Conservation (phyloP, 2,797 vertebrate genomes). For the Perodicticus potto region DNA sequence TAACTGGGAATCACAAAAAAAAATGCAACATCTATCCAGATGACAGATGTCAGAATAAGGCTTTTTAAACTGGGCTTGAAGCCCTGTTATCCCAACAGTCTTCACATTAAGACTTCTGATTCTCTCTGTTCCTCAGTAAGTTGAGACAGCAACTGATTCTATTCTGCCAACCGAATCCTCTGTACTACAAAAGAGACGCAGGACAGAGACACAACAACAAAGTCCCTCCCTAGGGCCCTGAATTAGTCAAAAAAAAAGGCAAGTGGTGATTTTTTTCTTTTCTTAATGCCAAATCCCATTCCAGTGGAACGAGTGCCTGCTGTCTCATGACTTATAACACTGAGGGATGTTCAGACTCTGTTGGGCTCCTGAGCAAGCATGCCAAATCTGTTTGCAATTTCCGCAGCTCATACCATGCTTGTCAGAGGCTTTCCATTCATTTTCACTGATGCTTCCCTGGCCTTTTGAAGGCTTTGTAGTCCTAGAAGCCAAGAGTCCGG, state of each 20-base stretch:
- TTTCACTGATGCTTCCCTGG: neutral
- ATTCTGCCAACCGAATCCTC: neutral
- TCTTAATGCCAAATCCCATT: constrained; percentile 60
- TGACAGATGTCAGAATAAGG: neutral
- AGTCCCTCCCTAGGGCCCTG: constrained; percentile 58
- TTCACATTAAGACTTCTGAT: neutral
- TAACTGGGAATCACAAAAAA: neutral
- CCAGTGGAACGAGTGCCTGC: constrained; percentile 44
- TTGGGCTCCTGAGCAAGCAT: neutral
- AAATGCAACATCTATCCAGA: neutral
- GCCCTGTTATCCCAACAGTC: neutral
- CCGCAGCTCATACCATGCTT: constrained; percentile 49
- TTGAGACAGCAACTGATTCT: neutral
- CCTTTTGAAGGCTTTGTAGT: constrained; percentile 24
- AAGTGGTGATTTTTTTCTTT: constrained; percentile 41
- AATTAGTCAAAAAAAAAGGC: constrained; percentile 50
- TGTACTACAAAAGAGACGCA: neutral
- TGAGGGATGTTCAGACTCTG: neutral
- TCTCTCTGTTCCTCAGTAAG: neutral
- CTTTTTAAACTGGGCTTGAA: neutral
- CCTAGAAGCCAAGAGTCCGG: constrained; percentile 36
- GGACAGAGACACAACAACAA: constrained; percentile 60
- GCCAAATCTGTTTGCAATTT: constrained; percentile 77
- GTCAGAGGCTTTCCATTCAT: constrained; percentile 67
- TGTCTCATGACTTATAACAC: constrained; percentile 69